These are phyloP conservation scores for Cephus rjabovi DNA, from an alignment of 2,888 invertebrate species.

Conservation along the genomic window DNA sequence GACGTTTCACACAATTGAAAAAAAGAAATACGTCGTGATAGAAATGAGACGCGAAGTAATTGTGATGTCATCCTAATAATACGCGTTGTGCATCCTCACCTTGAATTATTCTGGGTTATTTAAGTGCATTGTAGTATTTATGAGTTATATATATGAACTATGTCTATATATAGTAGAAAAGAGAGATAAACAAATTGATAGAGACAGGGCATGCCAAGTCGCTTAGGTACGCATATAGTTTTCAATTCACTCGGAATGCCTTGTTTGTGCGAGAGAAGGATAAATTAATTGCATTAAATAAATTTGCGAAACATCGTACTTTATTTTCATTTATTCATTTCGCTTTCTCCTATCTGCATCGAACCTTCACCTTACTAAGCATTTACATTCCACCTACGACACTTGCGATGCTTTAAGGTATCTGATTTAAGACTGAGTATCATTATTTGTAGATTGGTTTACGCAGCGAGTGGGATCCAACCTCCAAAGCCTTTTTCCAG, in stretches of 20 bases:
- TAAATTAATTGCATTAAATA: neutral
- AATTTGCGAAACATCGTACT: neutral
- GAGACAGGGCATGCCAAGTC: neutral
- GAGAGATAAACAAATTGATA: neutral
- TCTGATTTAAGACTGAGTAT: neutral
- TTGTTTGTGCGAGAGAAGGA: neutral
- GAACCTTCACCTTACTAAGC: neutral
- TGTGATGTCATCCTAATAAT: no score
- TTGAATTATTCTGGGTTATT: conserved; percentile 11
- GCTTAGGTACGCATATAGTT: neutral
- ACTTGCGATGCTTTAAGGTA: no score
- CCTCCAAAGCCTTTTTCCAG: conserved; percentile 85
- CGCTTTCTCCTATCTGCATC: neutral
- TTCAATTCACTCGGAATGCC: neutral
- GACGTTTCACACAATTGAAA: no score
- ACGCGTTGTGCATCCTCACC: no score
- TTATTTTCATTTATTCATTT: neutral
- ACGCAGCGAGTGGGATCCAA: conserved; percentile 74
- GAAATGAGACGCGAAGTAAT: no score
- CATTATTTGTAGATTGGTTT: neutral
- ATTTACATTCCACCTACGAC: neutral
- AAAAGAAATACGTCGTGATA: no score
- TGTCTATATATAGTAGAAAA: neutral
- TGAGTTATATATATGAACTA: conserved; percentile 14
- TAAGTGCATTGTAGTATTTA: conserved; percentile 27